Base-by-base conservation (phyloP, 2,888 invertebrate genomes). In the Strigamia maritima region DNA sequence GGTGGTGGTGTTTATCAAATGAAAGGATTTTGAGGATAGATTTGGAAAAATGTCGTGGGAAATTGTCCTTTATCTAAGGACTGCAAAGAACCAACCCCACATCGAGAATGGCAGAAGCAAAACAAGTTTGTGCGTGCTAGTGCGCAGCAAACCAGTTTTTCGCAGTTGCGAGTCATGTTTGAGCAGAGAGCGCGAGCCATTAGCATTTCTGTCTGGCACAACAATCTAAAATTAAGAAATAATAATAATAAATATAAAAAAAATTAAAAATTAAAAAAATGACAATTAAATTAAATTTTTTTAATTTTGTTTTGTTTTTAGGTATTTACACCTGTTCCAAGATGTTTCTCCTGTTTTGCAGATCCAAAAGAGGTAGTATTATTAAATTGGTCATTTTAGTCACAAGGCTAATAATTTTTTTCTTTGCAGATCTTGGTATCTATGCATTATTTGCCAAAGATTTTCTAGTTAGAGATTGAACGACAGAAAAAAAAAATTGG, bases 381-480 rank as follows among this genome's bases (percentile, higher is more conserved):
- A n/a, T n/a, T n/a, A n/a, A n/a, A n/a, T n/a, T n/a, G n/a, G n/a
- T n/a, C n/a, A n/a, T n/a, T n/a, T n/a, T 38, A 38, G 10, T 8
- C 6, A 65, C 4, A 65, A 22, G 14, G 65, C 14, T 24, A 75
- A n/a, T 75, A 12, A 12, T 75, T 35, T 49, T 26, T 49, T 77
- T 10, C 44, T 49, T 54, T 77, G 24, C 77, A 77, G 77, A 54
- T 78, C 74, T 80, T 74, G 65, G 40, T 80, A 78, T 80, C 80
- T 80, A 80, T 80, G 80, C 80, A 80, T 77, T 28, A 35, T 78
- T 80, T 80, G 80, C 80, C 80, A 80, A 80, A 80, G 78, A 79
- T 49, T 40, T 74, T 31, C 40, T 79, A 60, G 60, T 60, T 60
- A 60, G 60, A 60, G 60, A 19, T 16, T 60, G 60, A 60, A 19